Evolutionary conservation across 1,140 invertebrate species (phyloP), one percentile per base, ranked within the genome.

Genomic region (Triops longicaudatus): DNA sequence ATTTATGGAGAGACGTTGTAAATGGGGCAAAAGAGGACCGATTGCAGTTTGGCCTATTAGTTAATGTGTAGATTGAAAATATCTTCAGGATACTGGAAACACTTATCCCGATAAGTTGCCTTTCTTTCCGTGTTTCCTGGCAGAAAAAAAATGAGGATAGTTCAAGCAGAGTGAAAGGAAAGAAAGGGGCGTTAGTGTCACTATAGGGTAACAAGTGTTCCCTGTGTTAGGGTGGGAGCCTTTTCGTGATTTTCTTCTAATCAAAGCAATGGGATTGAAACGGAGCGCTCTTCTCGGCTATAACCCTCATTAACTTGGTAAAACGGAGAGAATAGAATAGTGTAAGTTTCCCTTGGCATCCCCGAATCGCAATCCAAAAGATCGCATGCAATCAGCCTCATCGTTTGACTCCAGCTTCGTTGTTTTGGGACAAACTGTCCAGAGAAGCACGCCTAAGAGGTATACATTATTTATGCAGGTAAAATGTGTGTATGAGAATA

Each of bases 161-260:
- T 63, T 63, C 10, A 9, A 63, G 50, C 22, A 63, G 50, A 5
- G 22, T n/a, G 17, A 14, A 17, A 63, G 50, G 1, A 63, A 63
- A 63, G 17, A 63, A 63, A 63, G 17, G 50, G 31, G 31, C 31
- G 2, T 63, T 63, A 63, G 50, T 63, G 22, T 63, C 31, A 37
- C 22, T 63, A 22, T 14, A 63, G 50, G 14, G 17, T 63, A 63
- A 63, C 22, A 22, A 63, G 17, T 63, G 50, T 17, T 17, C 44
- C 22, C 14, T 6, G 50, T 63, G 22, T 63, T 63, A 22, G 17
- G 22, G 10, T 63, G 14, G 50, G 50, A 63, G 50, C 7, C 50
- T 63, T 22, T 63, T 63, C 50, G 50, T 63, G 50, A 63, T 63
- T n/a, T 63, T 63, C 50, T 22, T 63, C 50, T 63, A 63, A 63